Conservation (phyloP, 2,888 invertebrate species). For the Pollenia labialis region DNA sequence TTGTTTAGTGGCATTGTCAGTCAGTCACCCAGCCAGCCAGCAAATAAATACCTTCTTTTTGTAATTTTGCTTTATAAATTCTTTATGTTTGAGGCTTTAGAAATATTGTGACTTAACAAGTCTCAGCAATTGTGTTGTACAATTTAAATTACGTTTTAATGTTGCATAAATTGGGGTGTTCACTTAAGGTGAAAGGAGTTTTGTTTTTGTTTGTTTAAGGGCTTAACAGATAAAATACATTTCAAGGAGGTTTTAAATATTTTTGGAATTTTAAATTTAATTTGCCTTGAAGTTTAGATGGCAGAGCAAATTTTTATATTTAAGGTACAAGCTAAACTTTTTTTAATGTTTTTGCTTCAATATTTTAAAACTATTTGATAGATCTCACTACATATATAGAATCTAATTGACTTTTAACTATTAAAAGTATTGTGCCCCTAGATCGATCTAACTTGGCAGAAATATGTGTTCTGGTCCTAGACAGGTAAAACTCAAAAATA, state of each 20-base stretch:
- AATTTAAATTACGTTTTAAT: conserved; percentile 50
- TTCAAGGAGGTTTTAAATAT: not conserved
- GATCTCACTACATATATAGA: too few relatives aligned
- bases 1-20: conserved; percentile 43
- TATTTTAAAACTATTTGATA: too few relatives aligned
- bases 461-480: too few relatives aligned
- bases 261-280: not conserved
- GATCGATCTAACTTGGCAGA: too few relatives aligned
- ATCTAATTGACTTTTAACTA: too few relatives aligned
- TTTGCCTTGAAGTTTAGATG: not conserved
- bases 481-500: too few relatives aligned
- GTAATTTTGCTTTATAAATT: conserved; percentile 15
- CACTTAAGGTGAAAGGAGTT: conserved; percentile 28
- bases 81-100: conserved; percentile 36
- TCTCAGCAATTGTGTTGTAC: conserved; percentile 30
- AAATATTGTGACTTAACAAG: conserved; percentile 30
- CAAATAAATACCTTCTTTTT: not conserved
- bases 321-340: too few relatives aligned
- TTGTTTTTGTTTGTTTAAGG: not conserved
- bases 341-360: too few relatives aligned
- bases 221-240: too few relatives aligned
- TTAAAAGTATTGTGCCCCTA: too few relatives aligned
- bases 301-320: too few relatives aligned
- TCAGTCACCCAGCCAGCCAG: conserved; percentile 21
- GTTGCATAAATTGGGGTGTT: conserved; percentile 24